A percentile compares a stretch with the other conserved stretches of the same genome.
Conservation (phyloP, 2,797 vertebrate genomes). For the Ceyx erithaca region DNA sequence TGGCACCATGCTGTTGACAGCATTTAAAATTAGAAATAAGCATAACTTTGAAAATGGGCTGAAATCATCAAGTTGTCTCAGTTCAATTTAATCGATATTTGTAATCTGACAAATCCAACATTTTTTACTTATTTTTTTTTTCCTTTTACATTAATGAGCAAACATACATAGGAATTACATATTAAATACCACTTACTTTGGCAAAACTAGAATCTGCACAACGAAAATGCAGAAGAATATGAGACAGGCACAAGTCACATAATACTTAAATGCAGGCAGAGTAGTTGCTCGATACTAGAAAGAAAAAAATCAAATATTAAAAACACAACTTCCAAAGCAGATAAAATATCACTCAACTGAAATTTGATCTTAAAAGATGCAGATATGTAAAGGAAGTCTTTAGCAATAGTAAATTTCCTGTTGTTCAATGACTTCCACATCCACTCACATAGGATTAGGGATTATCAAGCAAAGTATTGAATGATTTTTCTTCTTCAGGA, state of each 20-base stretch:
- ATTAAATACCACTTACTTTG: slow-evolving; percentile 84
- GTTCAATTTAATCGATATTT: not conserved
- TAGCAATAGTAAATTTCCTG: not conserved
- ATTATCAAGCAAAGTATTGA: not conserved
- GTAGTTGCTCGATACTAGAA: slow-evolving; percentile 92
- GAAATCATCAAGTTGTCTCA: not conserved
- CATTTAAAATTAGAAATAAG: not conserved
- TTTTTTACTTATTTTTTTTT: not conserved
- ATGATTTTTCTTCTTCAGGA: not conserved
- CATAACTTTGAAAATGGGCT: not conserved
- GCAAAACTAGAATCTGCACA: slow-evolving; percentile 92
- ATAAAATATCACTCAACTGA: not conserved
- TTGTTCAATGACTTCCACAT: not conserved
- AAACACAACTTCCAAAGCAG: not conserved
- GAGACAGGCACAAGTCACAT: slow-evolving; percentile 92
- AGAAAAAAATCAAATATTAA: slow-evolving; percentile 4
- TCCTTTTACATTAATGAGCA: not conserved
- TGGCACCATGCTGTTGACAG: not conserved
- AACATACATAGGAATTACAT: not conserved
- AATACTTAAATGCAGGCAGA: slow-evolving; percentile 94
- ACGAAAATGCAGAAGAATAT: slow-evolving; percentile 96
- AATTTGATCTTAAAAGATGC: not conserved
- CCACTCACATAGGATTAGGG: not conserved
- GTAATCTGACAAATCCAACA: not conserved
- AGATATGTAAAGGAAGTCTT: not conserved